phyloP scores from a whole-genome alignment of 2,888 invertebrate species.

The Ligdia adustata region DNA sequence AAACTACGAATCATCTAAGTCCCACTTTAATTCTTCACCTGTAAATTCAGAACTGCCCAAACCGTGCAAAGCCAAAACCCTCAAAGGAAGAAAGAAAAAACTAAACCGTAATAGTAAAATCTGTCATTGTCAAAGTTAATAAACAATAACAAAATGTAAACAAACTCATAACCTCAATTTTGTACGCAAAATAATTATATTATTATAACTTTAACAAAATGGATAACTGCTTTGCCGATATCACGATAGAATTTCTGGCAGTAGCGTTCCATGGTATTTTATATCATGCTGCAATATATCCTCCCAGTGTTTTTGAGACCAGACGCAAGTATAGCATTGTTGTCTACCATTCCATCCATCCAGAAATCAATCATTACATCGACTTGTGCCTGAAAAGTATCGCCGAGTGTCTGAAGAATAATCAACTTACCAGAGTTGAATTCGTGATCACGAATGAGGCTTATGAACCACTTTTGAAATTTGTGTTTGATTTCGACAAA shows the following conservation, averaged over 20 bases:
- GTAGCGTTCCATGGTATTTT: conserved; percentile 86
- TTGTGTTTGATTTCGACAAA: conserved; percentile 66
- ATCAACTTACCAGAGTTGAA: conserved; percentile 77
- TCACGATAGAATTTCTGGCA: conserved; percentile 87
- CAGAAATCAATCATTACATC: conserved; percentile 86
- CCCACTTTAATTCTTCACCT: no score
- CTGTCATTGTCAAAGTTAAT: no score
- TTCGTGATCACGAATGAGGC: conserved; percentile 70
- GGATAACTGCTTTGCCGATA: conserved; percentile 79
- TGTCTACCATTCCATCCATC: conserved; percentile 85
- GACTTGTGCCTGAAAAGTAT: conserved; percentile 79
- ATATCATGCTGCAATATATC: conserved; percentile 85
- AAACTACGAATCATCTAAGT: no score
- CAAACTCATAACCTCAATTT: no score
- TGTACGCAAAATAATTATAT: no score
- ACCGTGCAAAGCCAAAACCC: no score
- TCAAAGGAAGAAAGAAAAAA: no score
- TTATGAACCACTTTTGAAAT: conserved; percentile 55
- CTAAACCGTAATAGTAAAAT: no score
- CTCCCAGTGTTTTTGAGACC: conserved; percentile 84
- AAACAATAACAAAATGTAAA: no score
- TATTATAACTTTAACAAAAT: no score
- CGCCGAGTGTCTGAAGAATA: conserved; percentile 74
- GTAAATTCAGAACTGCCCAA: no score
- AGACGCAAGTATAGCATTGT: conserved; percentile 86